Conservation (phyloP, 1,140 invertebrate genomes). For the Sarcophaga peregrina region DNA sequence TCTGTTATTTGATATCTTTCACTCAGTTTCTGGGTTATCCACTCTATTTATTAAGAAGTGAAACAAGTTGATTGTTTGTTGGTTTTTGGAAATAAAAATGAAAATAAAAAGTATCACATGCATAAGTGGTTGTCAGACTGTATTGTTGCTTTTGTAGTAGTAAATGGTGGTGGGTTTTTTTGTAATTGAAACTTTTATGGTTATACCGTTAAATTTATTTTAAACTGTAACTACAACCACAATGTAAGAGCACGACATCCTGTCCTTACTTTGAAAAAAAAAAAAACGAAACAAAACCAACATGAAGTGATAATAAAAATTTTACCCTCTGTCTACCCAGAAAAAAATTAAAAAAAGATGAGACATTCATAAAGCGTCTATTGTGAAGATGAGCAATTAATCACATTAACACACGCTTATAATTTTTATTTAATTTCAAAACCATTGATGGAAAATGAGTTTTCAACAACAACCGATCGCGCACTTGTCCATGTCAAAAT, state of each 20-base stretch:
- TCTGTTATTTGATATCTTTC: no score
- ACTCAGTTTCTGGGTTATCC: no score
- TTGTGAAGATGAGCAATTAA: constrained; percentile 11
- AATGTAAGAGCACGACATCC: neutral
- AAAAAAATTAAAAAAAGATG: no score
- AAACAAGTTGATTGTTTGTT: neutral
- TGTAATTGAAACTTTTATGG: constrained; percentile 6
- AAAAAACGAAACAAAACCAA: no score
- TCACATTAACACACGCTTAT: constrained; percentile 23
- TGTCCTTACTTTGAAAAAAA: neutral
- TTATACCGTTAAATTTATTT: neutral
- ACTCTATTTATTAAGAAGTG: no score
- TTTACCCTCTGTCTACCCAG: no score
- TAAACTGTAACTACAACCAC: constrained; percentile 7
- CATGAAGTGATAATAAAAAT: no score
- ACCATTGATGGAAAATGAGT: no score
- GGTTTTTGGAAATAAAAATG: neutral
- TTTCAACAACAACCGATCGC: no score
- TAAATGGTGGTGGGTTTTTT: neutral
- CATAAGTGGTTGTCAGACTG: neutral
- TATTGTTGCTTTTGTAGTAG: neutral
- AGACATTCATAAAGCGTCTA: neutral
- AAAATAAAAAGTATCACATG: neutral
- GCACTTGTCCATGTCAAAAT: no score
- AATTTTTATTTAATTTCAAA: neutral